phyloP scores from a whole-genome alignment of 2,888 invertebrate species.

The Protophormia terraenovae region DNA sequence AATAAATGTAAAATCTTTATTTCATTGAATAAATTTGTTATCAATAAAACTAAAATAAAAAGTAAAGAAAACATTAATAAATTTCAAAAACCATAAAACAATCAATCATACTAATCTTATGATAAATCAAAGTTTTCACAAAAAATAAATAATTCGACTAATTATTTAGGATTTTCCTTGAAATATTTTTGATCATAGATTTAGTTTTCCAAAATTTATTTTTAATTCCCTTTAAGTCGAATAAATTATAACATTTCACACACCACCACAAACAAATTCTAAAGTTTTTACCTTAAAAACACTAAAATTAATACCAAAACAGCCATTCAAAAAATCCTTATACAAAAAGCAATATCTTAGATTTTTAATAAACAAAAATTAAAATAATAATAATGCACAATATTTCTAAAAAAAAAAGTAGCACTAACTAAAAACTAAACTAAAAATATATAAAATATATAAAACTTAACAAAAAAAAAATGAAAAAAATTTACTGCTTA shows the following conservation, averaged over 20 bases:
- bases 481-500: slow-evolving; percentile 53
- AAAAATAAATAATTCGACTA: neutral
- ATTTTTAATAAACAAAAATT: neutral
- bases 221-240: neutral
- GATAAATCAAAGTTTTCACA: neutral
- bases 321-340: slow-evolving; percentile 48
- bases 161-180: too few species aligned
- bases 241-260: neutral
- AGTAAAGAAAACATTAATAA: neutral
- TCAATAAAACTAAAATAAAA: neutral
- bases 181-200: too few species aligned
- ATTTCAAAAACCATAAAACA: neutral
- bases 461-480: slow-evolving; percentile 31
- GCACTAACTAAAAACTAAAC: slow-evolving; percentile 46
- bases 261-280: slow-evolving; percentile 19
- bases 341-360: slow-evolving; percentile 61
- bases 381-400: slow-evolving; percentile 58
- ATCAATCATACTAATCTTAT: neutral
- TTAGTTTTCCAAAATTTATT: neutral
- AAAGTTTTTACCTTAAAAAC: neutral
- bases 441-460: neutral
- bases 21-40: slow-evolving; percentile 21
- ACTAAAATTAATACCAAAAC: neutral
- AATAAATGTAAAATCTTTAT: slow-evolving; percentile 18
- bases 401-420: slow-evolving; percentile 52